A percentile compares a stretch with the other conserved stretches of the same genome.
Conservation (phyloP, 2,888 invertebrate genomes). For the Onchidella celtica region DNA sequence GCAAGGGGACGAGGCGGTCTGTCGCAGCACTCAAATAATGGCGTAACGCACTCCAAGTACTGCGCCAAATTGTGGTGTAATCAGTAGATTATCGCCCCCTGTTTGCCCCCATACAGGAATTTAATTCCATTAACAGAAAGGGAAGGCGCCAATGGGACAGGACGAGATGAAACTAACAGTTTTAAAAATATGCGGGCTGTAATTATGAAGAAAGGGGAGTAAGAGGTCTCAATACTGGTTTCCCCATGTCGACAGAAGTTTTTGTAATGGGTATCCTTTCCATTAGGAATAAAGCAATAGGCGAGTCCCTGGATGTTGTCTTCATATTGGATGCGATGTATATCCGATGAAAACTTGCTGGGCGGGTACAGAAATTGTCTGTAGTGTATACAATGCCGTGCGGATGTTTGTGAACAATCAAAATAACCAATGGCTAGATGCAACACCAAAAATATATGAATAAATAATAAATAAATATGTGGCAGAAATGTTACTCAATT, state of each 20-base stretch:
- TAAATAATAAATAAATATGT: too few species aligned
- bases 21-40: conserved; percentile 36
- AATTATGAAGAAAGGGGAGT: conserved; percentile 28
- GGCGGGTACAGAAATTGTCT: too few species aligned
- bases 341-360: too few species aligned
- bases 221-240: conserved; percentile 17
- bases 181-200: conserved; percentile 21
- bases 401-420: too few species aligned
- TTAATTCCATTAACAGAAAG: conserved; percentile 44
- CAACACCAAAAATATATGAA: too few species aligned
- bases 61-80: conserved; percentile 35
- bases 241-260: conserved; percentile 16
- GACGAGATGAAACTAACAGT: conserved; percentile 29
- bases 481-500: too few species aligned
- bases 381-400: too few species aligned
- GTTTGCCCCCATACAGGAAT: conserved; percentile 45
- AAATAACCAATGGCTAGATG: too few species aligned
- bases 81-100: conserved; percentile 44
- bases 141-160: conserved; percentile 27
- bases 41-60: conserved; percentile 32
- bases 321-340: too few species aligned
- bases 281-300: too few species aligned
- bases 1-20: background rate
- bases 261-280: too few species aligned
- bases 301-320: too few species aligned